Evolutionary conservation across 2,888 invertebrate species (phyloP).

Genomic region (Baccha elongata): DNA sequence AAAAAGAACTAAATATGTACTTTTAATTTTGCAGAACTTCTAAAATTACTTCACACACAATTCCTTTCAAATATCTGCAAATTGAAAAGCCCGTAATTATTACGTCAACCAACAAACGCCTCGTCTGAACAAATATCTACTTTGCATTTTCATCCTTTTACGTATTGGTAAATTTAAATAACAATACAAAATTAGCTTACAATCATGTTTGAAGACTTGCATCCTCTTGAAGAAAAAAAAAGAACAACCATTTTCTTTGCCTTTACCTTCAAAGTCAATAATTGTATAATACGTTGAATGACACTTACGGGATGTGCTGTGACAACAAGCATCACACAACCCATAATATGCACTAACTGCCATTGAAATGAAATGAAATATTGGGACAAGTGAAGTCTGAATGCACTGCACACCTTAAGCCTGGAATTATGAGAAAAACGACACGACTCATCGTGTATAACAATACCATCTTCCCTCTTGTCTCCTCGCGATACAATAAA

Average conservation of each 20-base stretch:
- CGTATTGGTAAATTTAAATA: slow-evolving; percentile 21
- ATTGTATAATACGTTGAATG: slow-evolving; percentile 24
- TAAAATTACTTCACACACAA: too few species aligned
- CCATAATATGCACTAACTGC: slow-evolving; percentile 16
- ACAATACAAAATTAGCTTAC: slow-evolving; percentile 27
- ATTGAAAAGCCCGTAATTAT: too few species aligned
- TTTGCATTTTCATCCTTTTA: too few species aligned
- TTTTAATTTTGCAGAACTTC: too few species aligned
- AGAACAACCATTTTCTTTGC: not conserved
- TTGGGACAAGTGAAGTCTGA: slow-evolving; percentile 52
- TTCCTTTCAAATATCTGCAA: too few species aligned
- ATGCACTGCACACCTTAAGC: slow-evolving; percentile 37
- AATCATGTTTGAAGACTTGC: slow-evolving; percentile 13
- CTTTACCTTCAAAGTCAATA: slow-evolving; percentile 18
- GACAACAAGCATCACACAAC: slow-evolving; percentile 30
- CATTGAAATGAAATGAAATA: slow-evolving; percentile 59
- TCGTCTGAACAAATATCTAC: too few species aligned
- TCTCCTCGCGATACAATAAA: slow-evolving; percentile 26
- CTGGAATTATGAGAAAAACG: slow-evolving; percentile 32
- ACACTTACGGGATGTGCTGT: slow-evolving; percentile 21
- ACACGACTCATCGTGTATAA: slow-evolving; percentile 31
- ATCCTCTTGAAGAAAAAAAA: not conserved
- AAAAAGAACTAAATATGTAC: too few species aligned
- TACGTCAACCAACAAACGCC: too few species aligned
- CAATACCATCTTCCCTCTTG: slow-evolving; percentile 5